Base-by-base conservation (phyloP, 2,797 vertebrate species). In the Phalloptychus januarius region DNA sequence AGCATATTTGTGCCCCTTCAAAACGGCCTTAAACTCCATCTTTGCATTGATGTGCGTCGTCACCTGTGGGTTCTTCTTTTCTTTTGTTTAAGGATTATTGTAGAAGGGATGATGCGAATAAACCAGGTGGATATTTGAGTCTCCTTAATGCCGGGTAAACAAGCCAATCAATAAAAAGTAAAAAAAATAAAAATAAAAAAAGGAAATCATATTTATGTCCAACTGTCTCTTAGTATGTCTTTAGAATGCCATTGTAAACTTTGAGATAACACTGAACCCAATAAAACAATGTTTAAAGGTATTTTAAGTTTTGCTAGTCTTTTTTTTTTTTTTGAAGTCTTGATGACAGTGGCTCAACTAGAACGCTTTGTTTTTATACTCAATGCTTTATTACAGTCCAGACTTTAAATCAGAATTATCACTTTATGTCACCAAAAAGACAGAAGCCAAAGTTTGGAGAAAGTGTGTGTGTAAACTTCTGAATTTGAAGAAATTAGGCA, bases 11-110 rank as follows among this genome's bases (percentile, higher is more conserved):
- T 92, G 88, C 90, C 89, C 83, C 92, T 93, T 93, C 85, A 82
- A 90, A 61, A 94, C 91, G 91, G 94, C 94, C 94, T 95, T 94
- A 94, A 94, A 89, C 76, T 90, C 82, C 90, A 89, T 82, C 40
- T 86, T 88, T 91, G 90, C 80, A 85, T 90, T 84, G 54, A 88
- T 81, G 90, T 92, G 90, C 86, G 79, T 91, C 81, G 91, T 92
- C 91, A 85, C 83, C 87, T 20, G 67, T 87, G 88, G 85, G 81
- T 89, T 86, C 77, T 82, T 42, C 38, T 79, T 75, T 42, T 74
- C 33, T 74, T n/a, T 56, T 75, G 71, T 76, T 65, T 74, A 88
- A 75, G 81, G 76, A 71, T 89, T 87, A 80, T 86, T 89, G 75
- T 80, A 83, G 79, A 82, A 74, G 65, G 73, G 70, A 74, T 88